These are phyloP conservation scores for Panonychus citri DNA, from an alignment of 1,140 invertebrate genomes.

Conservation along the genomic window DNA sequence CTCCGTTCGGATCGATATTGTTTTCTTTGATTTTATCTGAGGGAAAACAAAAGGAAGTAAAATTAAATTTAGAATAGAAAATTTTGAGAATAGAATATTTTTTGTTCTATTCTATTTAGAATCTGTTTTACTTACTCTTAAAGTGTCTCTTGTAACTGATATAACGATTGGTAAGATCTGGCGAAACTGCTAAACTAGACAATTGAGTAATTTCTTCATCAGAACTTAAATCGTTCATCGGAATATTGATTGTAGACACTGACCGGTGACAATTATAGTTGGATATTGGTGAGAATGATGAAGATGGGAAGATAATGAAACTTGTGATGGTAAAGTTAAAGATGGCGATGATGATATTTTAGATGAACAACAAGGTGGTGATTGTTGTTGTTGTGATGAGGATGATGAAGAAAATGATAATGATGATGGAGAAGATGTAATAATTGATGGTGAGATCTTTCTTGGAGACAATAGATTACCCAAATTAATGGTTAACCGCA, in stretches of 20 bases:
- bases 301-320: not conserved
- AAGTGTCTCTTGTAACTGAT: not conserved
- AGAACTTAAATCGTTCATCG: not conserved
- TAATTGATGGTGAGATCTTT: not conserved
- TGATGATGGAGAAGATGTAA: too few relatives aligned
- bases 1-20: slow-evolving; percentile 47
- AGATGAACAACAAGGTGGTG: too few relatives aligned
- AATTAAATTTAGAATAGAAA: too few relatives aligned
- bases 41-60: not conserved
- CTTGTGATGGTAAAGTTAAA: not conserved
- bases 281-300: not conserved
- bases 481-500: not conserved
- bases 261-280: not conserved
- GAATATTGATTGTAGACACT: not conserved
- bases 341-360: not conserved
- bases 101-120: too few relatives aligned
- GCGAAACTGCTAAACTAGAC: not conserved
- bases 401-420: too few relatives aligned
- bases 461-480: not conserved
- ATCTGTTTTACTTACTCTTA: not conserved
- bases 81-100: too few relatives aligned
- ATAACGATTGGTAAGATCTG: not conserved
- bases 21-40: not conserved
- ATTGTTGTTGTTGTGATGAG: too few relatives aligned
- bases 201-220: not conserved